phyloP scores from a whole-genome alignment of 2,113 vertebrate genomes.

The Rhea pennata region DNA sequence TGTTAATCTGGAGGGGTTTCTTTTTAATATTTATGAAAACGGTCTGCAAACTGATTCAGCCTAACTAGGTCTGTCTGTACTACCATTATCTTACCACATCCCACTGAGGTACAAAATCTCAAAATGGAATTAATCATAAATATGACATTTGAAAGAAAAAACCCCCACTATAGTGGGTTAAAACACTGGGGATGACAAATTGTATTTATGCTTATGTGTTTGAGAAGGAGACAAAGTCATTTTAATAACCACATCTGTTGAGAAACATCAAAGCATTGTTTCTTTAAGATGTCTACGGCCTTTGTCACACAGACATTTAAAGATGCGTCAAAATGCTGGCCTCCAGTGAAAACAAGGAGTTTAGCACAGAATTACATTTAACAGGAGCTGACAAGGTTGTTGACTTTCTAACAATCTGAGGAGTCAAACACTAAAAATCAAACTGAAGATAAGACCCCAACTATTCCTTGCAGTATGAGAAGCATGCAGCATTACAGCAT shows the following conservation, averaged over 20 bases:
- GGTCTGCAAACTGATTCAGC: neutral
- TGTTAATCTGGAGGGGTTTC: conserved; percentile 29
- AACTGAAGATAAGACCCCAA: neutral
- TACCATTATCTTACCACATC: conserved; percentile 41
- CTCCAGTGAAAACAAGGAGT: neutral
- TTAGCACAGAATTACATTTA: neutral
- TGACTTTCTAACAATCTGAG: neutral
- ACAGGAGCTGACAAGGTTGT: neutral
- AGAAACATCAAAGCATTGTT: neutral
- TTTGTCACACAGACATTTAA: neutral
- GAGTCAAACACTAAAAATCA: neutral
- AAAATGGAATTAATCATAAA: neutral
- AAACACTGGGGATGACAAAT: neutral
- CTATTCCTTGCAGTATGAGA: neutral
- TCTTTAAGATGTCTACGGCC: neutral
- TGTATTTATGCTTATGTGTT: neutral
- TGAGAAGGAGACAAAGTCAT: neutral
- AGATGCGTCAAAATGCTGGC: neutral
- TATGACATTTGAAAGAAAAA: conserved; percentile 5
- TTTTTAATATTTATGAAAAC: conserved; percentile 60
- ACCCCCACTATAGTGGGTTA: neutral
- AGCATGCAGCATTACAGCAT: neutral
- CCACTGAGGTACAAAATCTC: neutral
- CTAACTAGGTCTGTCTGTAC: conserved; percentile 25
- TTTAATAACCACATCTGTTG: conserved; percentile 15